phyloP scores from a whole-genome alignment of 2,888 invertebrate species.

The Antheraea assamensis region DNA sequence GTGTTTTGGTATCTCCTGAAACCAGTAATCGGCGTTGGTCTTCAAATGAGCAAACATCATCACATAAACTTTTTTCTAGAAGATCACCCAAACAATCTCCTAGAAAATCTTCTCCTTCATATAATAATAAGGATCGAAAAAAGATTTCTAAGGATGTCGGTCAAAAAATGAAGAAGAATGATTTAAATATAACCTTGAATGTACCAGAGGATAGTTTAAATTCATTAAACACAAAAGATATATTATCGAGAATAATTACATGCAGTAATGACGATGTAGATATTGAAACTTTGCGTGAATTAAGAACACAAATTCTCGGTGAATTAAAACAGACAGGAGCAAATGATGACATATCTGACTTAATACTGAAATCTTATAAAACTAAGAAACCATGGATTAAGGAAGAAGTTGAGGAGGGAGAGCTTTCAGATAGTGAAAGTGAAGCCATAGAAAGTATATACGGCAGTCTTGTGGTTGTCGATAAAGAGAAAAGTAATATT shows the following conservation, averaged over 20 bases:
- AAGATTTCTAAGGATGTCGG: constrained; percentile 47
- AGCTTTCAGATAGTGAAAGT: constrained; percentile 75
- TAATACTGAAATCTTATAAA: constrained; percentile 70
- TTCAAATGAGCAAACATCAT: constrained; percentile 21
- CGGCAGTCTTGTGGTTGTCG: constrained; percentile 61
- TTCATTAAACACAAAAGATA: constrained; percentile 70
- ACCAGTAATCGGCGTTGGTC: constrained; percentile 44
- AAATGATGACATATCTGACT: constrained; percentile 72
- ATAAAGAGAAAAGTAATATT: constrained; percentile 39
- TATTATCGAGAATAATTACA: constrained; percentile 69
- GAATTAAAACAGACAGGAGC: constrained; percentile 73
- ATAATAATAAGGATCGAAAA: constrained; percentile 64
- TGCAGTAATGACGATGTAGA: constrained; percentile 74
- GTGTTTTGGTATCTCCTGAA: constrained; percentile 71
- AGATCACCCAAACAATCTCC: constrained; percentile 53
- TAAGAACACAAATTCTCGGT: constrained; percentile 72
- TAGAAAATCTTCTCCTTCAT: constrained; percentile 48
- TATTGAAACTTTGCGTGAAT: constrained; percentile 72
- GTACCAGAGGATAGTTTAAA: constrained; percentile 70
- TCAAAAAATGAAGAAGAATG: constrained; percentile 46
- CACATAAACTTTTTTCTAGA: constrained; percentile 48
- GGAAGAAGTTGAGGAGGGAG: constrained; percentile 72
- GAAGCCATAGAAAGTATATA: constrained; percentile 72
- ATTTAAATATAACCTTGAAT: constrained; percentile 71
- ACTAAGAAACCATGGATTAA: constrained; percentile 43